These are phyloP conservation scores for Chromobotia macracanthus DNA, from an alignment of 2,797 vertebrate genomes.

Conservation along the genomic window DNA sequence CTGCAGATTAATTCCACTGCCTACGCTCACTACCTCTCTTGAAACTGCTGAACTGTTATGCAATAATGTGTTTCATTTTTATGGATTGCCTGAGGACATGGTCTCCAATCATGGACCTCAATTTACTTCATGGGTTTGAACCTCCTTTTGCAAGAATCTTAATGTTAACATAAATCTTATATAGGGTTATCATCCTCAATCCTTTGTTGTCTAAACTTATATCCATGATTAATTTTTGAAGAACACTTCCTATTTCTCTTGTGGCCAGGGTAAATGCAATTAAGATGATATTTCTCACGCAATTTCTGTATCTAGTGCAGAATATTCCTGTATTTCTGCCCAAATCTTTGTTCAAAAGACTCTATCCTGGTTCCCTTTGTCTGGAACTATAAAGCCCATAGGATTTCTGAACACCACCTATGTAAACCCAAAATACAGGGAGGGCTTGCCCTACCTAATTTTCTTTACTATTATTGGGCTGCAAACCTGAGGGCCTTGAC, in stretches of 20 bases:
- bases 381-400: neutral
- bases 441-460: constrained; percentile 23
- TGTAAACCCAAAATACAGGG: neutral
- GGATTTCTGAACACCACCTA: neutral
- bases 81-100: too few species aligned
- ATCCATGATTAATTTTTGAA: constrained; percentile 16
- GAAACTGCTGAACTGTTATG: too few species aligned
- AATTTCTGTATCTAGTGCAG: too few species aligned
- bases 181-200: too few species aligned
- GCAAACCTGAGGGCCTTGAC: constrained; percentile 5
- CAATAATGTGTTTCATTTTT: too few species aligned
- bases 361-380: too few species aligned
- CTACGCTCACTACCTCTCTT: too few species aligned
- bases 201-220: neutral
- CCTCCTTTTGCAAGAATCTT: too few species aligned
- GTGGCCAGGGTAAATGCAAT: neutral
- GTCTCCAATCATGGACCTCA: too few species aligned
- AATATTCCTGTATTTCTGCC: constrained; percentile 19
- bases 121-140: too few species aligned
- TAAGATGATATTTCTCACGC: constrained; percentile 11
- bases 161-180: too few species aligned
- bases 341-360: neutral
- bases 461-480: constrained; percentile 29
- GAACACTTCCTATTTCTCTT: constrained; percentile 2
- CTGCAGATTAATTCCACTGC: too few species aligned